These are phyloP conservation scores for Odontophorus gujanensis DNA, from an alignment of 2,113 vertebrate species.

Conservation along the genomic window DNA sequence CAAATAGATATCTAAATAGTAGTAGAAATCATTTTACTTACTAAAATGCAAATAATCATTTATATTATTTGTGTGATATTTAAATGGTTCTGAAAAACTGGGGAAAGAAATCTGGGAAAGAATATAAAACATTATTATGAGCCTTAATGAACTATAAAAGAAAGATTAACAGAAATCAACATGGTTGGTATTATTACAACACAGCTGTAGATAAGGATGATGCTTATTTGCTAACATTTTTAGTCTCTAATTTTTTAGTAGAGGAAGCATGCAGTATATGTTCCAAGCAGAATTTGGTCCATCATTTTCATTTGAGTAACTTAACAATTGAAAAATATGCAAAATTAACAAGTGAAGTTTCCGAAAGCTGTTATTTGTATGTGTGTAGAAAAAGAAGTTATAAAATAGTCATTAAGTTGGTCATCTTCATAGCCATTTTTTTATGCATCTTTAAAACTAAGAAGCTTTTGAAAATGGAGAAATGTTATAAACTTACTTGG, in stretches of 20 bases:
- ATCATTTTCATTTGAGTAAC: neutral
- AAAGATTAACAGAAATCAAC: neutral
- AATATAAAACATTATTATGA: neutral
- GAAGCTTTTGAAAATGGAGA: neutral
- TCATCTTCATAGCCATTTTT: slow-evolving; percentile 26
- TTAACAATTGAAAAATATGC: neutral
- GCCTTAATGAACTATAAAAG: neutral
- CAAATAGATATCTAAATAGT: neutral
- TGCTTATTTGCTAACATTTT: neutral
- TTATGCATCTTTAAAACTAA: slow-evolving; percentile 9
- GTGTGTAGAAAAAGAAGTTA: neutral
- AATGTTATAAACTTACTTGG: slow-evolving; percentile 21
- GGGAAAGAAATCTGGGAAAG: neutral
- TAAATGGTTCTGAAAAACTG: neutral
- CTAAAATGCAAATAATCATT: neutral
- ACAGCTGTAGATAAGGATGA: neutral
- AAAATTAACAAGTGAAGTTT: neutral
- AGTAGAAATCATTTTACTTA: neutral
- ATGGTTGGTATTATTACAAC: neutral
- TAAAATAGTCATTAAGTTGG: neutral
- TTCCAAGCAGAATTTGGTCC: neutral
- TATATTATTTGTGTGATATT: neutral
- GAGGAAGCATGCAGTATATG: neutral
- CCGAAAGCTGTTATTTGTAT: neutral
- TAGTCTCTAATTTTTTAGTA: neutral